Conservation (phyloP, 1,140 invertebrate species). For the Chironomus striatipennis region DNA sequence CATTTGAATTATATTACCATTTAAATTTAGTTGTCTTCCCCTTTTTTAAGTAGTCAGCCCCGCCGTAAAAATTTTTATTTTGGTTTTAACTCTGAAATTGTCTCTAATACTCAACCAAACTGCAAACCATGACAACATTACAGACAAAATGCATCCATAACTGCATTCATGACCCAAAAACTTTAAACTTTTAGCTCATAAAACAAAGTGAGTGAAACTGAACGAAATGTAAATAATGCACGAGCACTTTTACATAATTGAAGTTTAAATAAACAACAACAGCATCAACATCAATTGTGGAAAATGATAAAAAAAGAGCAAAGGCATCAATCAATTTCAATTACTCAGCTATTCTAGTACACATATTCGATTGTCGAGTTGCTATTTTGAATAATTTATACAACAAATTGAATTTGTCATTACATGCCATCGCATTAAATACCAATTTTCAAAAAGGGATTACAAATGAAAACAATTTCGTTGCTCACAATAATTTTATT, state of each 20-base stretch:
- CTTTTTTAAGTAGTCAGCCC: no score
- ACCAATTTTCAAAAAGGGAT: neutral
- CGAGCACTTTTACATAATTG: neutral
- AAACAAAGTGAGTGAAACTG: no score
- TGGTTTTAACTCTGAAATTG: no score
- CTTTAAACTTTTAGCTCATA: no score
- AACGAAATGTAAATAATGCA: neutral
- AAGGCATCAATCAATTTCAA: neutral
- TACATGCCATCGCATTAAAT: neutral
- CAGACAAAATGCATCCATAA: no score
- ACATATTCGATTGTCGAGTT: neutral
- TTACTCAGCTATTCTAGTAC: neutral
- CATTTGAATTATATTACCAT: no score
- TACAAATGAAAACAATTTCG: neutral
- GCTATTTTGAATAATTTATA: neutral
- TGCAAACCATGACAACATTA: no score
- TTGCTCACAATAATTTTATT: neutral
- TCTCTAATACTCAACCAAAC: no score
- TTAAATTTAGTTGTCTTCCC: no score
- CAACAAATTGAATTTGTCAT: neutral
- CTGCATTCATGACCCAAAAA: no score
- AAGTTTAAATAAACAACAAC: neutral
- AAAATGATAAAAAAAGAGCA: neutral
- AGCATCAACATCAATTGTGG: neutral
- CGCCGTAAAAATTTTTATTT: no score